Evolutionary conservation across 2,888 invertebrate species (phyloP).

Genomic region (Tinea pellionella): DNA sequence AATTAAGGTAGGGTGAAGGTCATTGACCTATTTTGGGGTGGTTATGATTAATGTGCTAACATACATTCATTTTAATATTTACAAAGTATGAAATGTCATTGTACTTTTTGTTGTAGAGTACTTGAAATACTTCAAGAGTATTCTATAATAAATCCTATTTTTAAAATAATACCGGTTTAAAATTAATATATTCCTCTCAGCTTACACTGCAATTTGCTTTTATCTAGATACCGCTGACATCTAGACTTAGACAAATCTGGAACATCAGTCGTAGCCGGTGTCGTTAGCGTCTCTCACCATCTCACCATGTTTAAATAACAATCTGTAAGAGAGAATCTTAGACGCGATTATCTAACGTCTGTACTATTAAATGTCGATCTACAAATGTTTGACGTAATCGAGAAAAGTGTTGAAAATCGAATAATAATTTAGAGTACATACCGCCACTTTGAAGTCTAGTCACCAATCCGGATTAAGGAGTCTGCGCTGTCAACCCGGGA

Average conservation of each 20-base stretch:
- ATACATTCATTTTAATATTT: constrained; percentile 10
- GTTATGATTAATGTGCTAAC: constrained; percentile 9
- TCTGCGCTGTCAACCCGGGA: too few relatives aligned
- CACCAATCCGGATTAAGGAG: too few relatives aligned
- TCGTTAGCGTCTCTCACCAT: constrained; percentile 2
- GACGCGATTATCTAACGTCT: not conserved
- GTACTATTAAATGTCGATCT: too few relatives aligned
- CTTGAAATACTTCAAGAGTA: too few relatives aligned
- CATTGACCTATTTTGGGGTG: not conserved
- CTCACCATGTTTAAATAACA: constrained; percentile 2
- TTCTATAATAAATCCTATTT: too few relatives aligned
- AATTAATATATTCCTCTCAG: not conserved
- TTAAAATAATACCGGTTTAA: too few relatives aligned
- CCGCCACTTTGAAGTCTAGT: too few relatives aligned
- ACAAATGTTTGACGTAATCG: too few relatives aligned
- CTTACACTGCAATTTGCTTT: not conserved
- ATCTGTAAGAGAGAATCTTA: not conserved
- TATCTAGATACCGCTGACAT: constrained; percentile 3
- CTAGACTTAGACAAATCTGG: constrained; percentile 9
- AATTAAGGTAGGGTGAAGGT: not conserved
- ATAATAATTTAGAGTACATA: too few relatives aligned
- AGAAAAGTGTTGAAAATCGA: too few relatives aligned
- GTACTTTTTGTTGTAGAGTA: not conserved
- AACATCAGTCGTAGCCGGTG: not conserved
- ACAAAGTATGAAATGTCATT: constrained; percentile 7